Evolutionary conservation across 2,113 vertebrate genomes (phyloP).

Genomic region (Tretioscincus oriximinensis): DNA sequence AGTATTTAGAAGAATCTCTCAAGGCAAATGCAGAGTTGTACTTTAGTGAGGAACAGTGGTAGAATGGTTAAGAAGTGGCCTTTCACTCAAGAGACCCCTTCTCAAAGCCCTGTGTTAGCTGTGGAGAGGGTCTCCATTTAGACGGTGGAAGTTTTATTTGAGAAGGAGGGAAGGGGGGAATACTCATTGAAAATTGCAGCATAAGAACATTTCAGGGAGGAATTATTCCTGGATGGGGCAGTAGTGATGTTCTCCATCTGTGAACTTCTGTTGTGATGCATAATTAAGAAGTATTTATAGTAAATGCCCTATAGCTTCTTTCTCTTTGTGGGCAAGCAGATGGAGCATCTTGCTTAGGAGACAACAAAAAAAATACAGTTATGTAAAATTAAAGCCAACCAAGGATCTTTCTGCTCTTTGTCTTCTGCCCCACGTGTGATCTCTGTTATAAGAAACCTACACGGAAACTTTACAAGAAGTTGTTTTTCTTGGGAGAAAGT

Average conservation of each 20-base stretch:
- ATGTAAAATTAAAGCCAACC: constrained; percentile 50
- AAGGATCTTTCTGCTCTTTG: constrained; percentile 22
- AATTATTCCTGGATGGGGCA: constrained; percentile 45
- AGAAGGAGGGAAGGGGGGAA: neutral
- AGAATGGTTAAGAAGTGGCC: too few relatives aligned
- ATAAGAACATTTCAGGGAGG: constrained; percentile 33
- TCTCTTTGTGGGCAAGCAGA: constrained; percentile 55
- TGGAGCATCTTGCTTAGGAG: constrained; percentile 57
- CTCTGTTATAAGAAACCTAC: neutral
- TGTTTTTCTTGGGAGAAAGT: neutral
- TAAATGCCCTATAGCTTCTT: constrained; percentile 48
- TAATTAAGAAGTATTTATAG: constrained; percentile 59
- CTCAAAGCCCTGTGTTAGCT: too few relatives aligned
- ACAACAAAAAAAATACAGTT: constrained; percentile 30
- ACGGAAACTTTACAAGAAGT: neutral
- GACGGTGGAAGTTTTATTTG: constrained; percentile 35
- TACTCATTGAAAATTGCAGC: constrained; percentile 22
- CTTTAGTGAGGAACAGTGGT: too few relatives aligned
- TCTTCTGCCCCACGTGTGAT: too few relatives aligned
- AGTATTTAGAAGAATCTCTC: too few relatives aligned
- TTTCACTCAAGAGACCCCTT: too few relatives aligned
- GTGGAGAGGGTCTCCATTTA: too few relatives aligned
- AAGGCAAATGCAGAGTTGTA: too few relatives aligned
- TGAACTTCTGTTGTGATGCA: constrained; percentile 46
- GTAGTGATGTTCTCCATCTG: constrained; percentile 51